Conservation (phyloP, 2,797 vertebrate genomes). For the Trichosurus vulpecula region DNA sequence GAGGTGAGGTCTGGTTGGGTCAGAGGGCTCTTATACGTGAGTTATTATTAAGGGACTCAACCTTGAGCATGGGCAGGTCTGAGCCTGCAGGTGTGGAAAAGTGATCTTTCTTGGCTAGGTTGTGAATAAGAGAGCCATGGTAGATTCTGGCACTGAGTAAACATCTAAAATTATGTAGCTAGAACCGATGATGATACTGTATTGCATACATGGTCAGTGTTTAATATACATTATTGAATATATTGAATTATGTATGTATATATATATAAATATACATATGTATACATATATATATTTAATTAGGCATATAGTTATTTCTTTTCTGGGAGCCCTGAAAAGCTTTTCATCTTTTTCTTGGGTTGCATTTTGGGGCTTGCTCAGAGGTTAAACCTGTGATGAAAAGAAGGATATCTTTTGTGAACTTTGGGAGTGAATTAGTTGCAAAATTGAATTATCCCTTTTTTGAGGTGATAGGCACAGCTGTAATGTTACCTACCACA, state of each 20-base stretch:
- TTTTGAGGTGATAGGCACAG: background rate
- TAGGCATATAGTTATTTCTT: background rate
- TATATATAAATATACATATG: background rate
- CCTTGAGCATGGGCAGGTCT: background rate
- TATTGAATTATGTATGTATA: background rate
- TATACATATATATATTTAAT: too few relatives aligned
- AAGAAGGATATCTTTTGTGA: background rate
- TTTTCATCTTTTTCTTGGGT: background rate
- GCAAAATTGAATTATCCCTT: background rate
- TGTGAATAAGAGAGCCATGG: background rate
- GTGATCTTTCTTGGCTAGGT: background rate
- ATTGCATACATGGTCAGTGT: background rate
- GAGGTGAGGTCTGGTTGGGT: background rate
- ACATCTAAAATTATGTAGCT: background rate
- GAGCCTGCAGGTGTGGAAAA: background rate
- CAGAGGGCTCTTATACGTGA: background rate
- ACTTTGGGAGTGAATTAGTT: background rate
- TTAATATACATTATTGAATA: conserved; percentile 9
- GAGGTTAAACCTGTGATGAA: background rate
- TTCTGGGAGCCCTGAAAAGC: background rate
- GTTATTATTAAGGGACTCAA: background rate
- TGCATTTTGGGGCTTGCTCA: background rate
- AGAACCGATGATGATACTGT: too few relatives aligned
- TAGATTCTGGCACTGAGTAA: background rate
- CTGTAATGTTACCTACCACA: background rate